Conservation (phyloP, 2,888 invertebrate species). For the Orthonychiurus folsomi region DNA sequence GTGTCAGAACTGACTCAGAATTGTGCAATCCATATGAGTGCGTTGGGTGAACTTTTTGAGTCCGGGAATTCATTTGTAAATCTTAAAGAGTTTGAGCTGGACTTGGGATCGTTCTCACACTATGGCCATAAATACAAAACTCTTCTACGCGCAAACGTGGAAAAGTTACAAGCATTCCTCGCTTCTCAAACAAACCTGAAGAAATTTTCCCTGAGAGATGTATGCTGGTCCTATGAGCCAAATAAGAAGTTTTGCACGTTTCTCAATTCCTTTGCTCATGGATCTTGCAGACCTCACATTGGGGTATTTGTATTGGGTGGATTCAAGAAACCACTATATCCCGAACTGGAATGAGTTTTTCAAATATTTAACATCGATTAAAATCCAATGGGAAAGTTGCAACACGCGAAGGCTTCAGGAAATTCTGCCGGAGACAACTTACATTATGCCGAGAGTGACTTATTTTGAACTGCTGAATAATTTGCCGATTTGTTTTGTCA, state of each 20-base stretch:
- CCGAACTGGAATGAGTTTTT: neutral
- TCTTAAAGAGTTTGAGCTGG: neutral
- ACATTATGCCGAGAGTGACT: neutral
- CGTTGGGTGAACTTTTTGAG: neutral
- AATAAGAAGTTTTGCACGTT: neutral
- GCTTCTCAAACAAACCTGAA: neutral
- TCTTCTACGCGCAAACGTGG: neutral
- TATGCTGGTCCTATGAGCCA: neutral
- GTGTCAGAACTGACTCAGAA: neutral
- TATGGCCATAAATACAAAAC: neutral
- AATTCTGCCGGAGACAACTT: neutral
- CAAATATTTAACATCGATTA: neutral
- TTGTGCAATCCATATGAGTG: neutral
- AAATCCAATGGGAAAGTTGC: neutral
- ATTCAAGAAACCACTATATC: neutral
- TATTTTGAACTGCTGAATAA: neutral
- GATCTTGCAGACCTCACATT: neutral
- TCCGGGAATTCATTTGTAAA: neutral
- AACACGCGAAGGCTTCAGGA: neutral
- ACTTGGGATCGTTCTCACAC: neutral
- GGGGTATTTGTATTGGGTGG: neutral
- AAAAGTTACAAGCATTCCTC: neutral
- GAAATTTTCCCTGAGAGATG: neutral
- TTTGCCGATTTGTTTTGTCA: neutral
- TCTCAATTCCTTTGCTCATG: neutral